Evolutionary conservation across 2,797 vertebrate species (phyloP).

Genomic region (Gouania willdenowi): DNA sequence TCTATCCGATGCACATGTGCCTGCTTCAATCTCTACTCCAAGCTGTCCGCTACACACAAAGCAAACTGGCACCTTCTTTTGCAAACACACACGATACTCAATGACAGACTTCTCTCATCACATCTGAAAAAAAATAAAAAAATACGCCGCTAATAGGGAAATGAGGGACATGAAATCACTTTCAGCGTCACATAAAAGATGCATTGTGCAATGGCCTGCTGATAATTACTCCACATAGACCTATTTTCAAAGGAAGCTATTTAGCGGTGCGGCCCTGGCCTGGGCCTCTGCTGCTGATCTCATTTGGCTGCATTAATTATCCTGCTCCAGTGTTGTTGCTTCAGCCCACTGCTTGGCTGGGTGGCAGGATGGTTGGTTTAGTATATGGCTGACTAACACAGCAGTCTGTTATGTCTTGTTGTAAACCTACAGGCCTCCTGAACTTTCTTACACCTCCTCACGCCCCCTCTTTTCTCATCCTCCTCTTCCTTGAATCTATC

Average conservation of each 20-base stretch:
- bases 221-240: constrained; percentile 63
- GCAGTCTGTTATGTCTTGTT: constrained; percentile 60
- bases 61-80: constrained; percentile 39
- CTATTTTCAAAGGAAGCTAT: constrained; percentile 83
- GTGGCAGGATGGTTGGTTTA: constrained; percentile 42
- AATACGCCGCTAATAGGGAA: constrained; percentile 50
- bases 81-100: constrained; percentile 48
- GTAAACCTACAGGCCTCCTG: constrained; percentile 51
- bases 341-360: constrained; percentile 52
- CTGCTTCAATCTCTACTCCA: constrained; percentile 14
- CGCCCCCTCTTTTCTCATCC: no score
- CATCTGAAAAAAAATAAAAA: constrained; percentile 14
- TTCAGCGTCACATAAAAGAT: constrained; percentile 85
- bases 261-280: constrained; percentile 82
- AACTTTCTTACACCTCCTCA: constrained; percentile 52
- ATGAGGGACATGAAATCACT: constrained; percentile 88
- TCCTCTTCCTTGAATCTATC: constrained; percentile 47
- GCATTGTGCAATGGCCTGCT: constrained; percentile 78
- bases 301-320: constrained; percentile 96
- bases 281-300: constrained; percentile 91
- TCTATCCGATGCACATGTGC: constrained; percentile 12
- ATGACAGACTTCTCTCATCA: constrained; percentile 52
- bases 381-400: constrained; percentile 59
- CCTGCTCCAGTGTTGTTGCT: constrained; percentile 73
- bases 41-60: constrained; percentile 37